Evolutionary conservation across 2,113 vertebrate genomes (phyloP), one percentile per base, ranked within the genome.

Genomic region (Podarcis cretensis): DNA sequence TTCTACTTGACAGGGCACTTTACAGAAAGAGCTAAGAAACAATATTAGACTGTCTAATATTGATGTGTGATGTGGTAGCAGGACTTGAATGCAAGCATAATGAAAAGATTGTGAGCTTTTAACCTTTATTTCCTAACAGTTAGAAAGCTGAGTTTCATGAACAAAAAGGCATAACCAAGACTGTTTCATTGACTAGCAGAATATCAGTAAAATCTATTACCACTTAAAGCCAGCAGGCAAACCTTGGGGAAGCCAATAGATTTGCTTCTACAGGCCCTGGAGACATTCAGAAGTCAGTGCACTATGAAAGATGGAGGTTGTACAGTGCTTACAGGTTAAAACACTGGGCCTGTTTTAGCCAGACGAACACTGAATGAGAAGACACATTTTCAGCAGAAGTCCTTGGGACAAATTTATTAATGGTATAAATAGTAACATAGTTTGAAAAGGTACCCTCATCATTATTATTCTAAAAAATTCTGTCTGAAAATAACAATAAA

Each of bases 81-180:
- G 3, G 57, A 13, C 4, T n/a, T 23, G 32, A 76, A 37, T 73
- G 73, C 0, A 74, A 82, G 71, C 82, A 88, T 65, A 88, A 81
- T 88, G 80, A 87, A 83, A 68, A 57, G 87, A 3, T 3, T 2
- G 1, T 0, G 0, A 81, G 81, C 0, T 76, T 86, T 83, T 74
- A 91, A 63, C 32, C n/a, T 84, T 90, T 71, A 86, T 89, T 94
- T 91, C 21, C 65, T 57, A 71, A 83, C 78, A 4, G 89, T 2
- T 4, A 74, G 13, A 91, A 48, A 12, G 0, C 4, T 89, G 77
- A 86, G 1, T 63, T 89, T 87, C 77, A 63, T 80, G 79, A 89
- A 86, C 0, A 73, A 37, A 93, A 5, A 77, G 73, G 73, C 6
- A 63, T 59, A 76, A 81, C 43, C 5, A 68, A 57, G 48, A 78